Evolutionary conservation across 2,113 vertebrate species (phyloP).

Genomic region (Xenotilapia leptura): DNA sequence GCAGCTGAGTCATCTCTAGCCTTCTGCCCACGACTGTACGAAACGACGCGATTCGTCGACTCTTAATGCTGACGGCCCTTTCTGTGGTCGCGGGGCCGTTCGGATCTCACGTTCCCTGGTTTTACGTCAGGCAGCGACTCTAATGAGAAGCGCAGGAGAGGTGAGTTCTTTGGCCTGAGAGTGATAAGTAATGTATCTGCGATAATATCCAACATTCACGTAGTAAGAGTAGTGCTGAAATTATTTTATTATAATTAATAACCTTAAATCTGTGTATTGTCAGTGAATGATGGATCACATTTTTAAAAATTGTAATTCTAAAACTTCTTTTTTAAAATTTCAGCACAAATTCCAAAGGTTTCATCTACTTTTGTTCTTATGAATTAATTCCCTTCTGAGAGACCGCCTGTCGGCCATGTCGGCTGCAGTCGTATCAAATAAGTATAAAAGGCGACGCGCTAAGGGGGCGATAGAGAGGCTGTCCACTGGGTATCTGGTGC

Average conservation of each 20-base stretch:
- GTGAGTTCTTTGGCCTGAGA: constrained; percentile 49
- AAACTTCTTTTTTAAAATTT: background rate
- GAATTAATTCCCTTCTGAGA: constrained; percentile 41
- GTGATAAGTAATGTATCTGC: background rate
- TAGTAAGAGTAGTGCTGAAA: constrained; percentile 26
- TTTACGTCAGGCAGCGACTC: background rate
- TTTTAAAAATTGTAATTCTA: background rate
- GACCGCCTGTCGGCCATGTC: constrained; percentile 7
- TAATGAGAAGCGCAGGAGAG: constrained; percentile 4
- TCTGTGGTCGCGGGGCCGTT: background rate
- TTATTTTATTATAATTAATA: constrained; percentile 6
- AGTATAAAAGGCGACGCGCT: constrained; percentile 28
- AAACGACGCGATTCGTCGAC: background rate
- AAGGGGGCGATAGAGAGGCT: constrained; percentile 5
- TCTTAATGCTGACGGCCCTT: constrained; percentile 5
- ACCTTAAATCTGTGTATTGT: background rate
- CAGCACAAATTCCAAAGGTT: background rate
- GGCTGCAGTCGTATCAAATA: constrained; percentile 31
- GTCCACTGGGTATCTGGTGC: constrained; percentile 36
- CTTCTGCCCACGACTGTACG: background rate
- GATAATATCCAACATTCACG: constrained; percentile 6
- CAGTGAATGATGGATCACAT: background rate
- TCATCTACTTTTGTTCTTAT: constrained; percentile 6
- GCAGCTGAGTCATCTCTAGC: background rate
- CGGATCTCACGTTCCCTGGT: background rate